Evolutionary conservation across 2,113 vertebrate species (phyloP), one percentile per base, ranked within the genome.

Genomic region (Phaethon lepturus): DNA sequence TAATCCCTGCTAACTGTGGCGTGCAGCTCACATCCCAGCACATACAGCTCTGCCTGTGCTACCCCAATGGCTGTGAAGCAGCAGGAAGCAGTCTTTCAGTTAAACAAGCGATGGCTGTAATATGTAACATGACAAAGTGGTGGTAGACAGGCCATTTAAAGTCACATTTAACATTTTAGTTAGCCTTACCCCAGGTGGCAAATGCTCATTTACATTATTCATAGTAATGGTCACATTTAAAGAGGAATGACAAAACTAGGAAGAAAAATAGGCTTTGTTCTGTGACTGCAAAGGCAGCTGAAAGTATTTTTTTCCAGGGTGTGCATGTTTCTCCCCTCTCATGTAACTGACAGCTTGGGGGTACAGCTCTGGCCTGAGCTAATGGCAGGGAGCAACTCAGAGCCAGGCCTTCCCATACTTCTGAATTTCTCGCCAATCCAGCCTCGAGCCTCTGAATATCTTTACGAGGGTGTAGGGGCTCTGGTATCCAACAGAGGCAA

Each of bases 81-180:
- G 95, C 67, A 13, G 74, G 79, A 87, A 42, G 18, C 2, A 28
- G 69, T 82, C 56, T 86, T 63, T 11, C 68, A 77, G 72, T 78
- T 72, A 88, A 93, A 86, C 72, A 56, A 80, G 76, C 3, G 7
- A 38, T 45, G 52, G 67, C 35, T 88, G 53, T 40, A 72, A 85
- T 11, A 18, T 14, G 53, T 31, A 86, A 52, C 44, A 29, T 75
- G 86, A 86, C 11, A 6, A 96, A 90, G 78, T 42, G 45, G 45
- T 38, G 74, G 33, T 5, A 88, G 94, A 72, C 55, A 88, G 67
- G 78, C 45, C 84, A 82, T 82, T 97, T 94, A 93, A 96, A 95
- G 80, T 60, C 87, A 83, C 83, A 73, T 93, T 97, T 95, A 94
- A 74, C 87, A 93, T 94, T 97, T 96, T 35, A 91, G 67, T 96